Base-by-base conservation (phyloP, 1,140 invertebrate species). In the Zaprionus lachaisei region DNA sequence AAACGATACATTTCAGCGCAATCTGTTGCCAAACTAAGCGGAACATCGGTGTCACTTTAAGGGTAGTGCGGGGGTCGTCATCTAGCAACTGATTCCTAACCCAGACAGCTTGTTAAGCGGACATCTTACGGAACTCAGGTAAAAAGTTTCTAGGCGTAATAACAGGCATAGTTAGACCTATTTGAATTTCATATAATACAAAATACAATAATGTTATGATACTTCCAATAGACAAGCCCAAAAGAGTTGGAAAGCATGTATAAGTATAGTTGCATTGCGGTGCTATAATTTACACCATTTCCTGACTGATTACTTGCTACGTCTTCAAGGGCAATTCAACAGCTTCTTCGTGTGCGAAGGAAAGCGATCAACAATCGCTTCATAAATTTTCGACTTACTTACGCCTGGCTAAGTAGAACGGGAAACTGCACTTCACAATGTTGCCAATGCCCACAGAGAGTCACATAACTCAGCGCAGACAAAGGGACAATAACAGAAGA, bases 1-100 rank as follows among this genome's bases (percentile, higher is more conserved):
- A 82, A 75, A 63, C 26, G 17, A 61, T 55, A 85, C 55, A 81
- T 90, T 90, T 90, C 79, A 80, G 54, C 77, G 70, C 85, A 90
- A 84, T 90, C 79, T 90, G 85, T 90, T 90, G 55, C 79, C 72
- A 73, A 90, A 90, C 76, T 77, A 80, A 80, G 84, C 81, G 84
- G 77, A 84, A 89, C 85, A 89, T 89, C 72, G 78, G 60, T 69
- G 70, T 58, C 14, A 68, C 28, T 69, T 55, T 37, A n/a, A 28
- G 61, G 44, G 66, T 34, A 26, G 47, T 20, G 37, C 26, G 68
- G 47, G 62, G 34, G 66, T 57, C 34, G 62, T 58, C 22, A 66
- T 47, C 20, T 72, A 69, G 63, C 55, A 55, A 17, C 47, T 22
- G 11, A 28, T 24, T 34, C 24, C 41, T 63, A 66, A 61, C 15